phyloP scores from a whole-genome alignment of 2,113 vertebrate genomes.

The Progne subis region DNA sequence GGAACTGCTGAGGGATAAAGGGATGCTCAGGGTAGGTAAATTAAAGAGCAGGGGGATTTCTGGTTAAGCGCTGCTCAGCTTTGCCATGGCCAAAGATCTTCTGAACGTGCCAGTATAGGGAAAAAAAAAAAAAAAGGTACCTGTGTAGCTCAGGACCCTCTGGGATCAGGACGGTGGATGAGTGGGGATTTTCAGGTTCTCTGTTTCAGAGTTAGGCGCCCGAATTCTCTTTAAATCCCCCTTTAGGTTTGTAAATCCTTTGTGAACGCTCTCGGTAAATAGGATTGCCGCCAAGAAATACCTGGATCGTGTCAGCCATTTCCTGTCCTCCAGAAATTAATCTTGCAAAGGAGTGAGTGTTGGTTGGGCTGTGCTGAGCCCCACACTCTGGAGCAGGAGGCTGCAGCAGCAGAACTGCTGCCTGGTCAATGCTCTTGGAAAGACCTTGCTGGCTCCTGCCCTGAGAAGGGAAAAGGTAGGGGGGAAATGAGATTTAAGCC shows the following conservation, averaged over 20 bases:
- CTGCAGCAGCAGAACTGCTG: background rate
- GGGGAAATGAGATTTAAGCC: background rate
- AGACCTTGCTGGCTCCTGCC: background rate
- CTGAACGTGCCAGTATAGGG: background rate
- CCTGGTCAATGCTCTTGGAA: background rate
- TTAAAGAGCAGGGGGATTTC: background rate
- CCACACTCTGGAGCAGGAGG: fast-evolving
- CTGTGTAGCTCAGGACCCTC: background rate
- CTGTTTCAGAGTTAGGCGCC: conserved; percentile 23
- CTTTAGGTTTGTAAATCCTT: conserved; percentile 51
- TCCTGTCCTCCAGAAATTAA: background rate
- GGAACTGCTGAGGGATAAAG: background rate
- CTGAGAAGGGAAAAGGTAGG: background rate
- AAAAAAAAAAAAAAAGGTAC: background rate
- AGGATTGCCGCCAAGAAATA: conserved; percentile 38
- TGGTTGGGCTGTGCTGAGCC: background rate
- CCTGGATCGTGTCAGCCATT: conserved; percentile 33
- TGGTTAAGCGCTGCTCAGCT: background rate
- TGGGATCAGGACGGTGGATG: conserved; percentile 29
- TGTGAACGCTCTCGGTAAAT: background rate
- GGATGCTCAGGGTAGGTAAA: background rate
- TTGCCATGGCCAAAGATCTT: background rate
- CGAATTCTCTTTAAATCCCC: conserved; percentile 58
- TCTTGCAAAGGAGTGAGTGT: background rate
- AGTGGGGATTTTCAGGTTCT: conserved; percentile 25